Base-by-base conservation (phyloP, 2,888 invertebrate genomes). In the Drosophila falleni region DNA sequence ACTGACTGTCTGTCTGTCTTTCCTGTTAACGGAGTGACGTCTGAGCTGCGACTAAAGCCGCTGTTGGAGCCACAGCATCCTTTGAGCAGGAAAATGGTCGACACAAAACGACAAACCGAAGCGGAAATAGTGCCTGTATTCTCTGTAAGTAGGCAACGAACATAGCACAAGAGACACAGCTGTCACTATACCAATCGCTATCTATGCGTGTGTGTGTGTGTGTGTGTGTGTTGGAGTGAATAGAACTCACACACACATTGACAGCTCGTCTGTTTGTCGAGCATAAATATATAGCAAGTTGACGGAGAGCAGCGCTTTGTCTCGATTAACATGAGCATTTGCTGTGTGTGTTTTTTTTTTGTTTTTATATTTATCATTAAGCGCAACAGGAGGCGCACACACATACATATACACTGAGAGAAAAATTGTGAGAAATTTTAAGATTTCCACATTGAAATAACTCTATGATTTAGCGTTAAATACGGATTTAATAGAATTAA, bases 311-410 rank as follows among this genome's bases (percentile, higher is more conserved):
- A 71, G 66, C 68, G 71, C 87, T 89, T 89, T 89, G 89, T 85
- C 76, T 85, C 87, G 87, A 89, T 88, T 88, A 85, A 89, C 89
- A 89, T 81, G 89, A 86, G 67, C 86, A 79, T 66, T 72, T 65
- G 71, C 72, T 10, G 47, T 33, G 33, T n/a, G 71, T 10, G 47
- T 33, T 23, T n/a, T 19, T 19, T 19, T 19, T 60, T 68, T 49
- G 29, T 64, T 63, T 66, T 72, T 72, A 78, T 79, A 78, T 85
- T 71, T 83, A 73, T 74, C 75, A 85, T 85, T 76, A 75, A 87
- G 84, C 89, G 84, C 84, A 84, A 89, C 84, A 84, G 89, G 89
- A 83, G 74, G 23, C 31, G 10, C 44, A 35, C 51, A 37, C 9
- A 44, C 15, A 42, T 31, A 47, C 46, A 50, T 44, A 56, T 3